Base-by-base conservation (phyloP, 2,888 invertebrate genomes). In the Leucozona laternaria region DNA sequence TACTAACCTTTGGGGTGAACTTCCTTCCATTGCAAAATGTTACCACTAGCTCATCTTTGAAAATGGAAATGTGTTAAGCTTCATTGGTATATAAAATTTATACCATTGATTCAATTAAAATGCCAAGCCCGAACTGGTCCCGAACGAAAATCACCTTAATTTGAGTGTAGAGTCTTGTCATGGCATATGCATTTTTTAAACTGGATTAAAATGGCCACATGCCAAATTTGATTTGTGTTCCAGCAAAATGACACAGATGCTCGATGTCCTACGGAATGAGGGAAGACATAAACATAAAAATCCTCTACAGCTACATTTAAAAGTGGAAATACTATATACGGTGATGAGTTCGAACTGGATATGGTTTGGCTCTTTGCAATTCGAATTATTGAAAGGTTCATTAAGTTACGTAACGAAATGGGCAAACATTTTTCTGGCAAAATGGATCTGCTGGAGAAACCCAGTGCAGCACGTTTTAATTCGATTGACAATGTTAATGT, bases 131-230 rank as follows among this genome's bases (percentile, higher is more conserved):
- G 11, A 66, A 50, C 3, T 37, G 66, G n/a, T 34, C 25, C 64
- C 34, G 22, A 72, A 71, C 78, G 62, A 57, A 84, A 75, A 55
- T 84, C 75, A 58, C 70, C 79, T 83, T 83, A 70, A 58, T 62
- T 75, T 79, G 72, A 84, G 71, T 84, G 64, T 76, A 71, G 79
- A 84, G 76, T 79, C 84, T 71, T 84, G 64, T 66, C 75, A 70
- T 50, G 53, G 58, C 40, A 50, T 45, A 58, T 53, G 53, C 53
- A 73, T 72, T 81, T 85, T 85, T 80, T 60, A 71, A 76, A 81
- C 62, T 62, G 57, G 77, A 80, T 85, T 77, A 80, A 80, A 85
- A 81, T 85, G 85, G 81, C 81, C 73, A 77, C 77, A 85, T 85
- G 85, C 85, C 81, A 85, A 85, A 85, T 80, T 85, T 77, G 85